Evolutionary conservation across 2,113 vertebrate species (phyloP).

Genomic region (Rhadina sibilatrix): DNA sequence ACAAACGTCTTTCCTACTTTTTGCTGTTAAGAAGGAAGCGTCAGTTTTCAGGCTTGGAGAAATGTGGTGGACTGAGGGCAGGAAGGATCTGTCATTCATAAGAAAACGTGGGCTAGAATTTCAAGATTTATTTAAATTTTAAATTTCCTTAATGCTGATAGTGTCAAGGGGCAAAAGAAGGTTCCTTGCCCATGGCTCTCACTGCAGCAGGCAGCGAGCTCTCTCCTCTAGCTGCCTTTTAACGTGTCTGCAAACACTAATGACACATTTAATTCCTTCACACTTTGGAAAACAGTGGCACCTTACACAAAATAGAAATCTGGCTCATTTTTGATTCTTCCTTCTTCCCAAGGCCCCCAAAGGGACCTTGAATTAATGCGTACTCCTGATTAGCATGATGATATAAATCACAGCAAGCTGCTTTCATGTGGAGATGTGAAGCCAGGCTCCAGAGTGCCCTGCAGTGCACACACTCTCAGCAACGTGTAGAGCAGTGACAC

Average conservation of each 20-base stretch:
- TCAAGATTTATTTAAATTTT: slow-evolving; percentile 28
- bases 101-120: not conserved
- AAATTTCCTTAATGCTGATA: not conserved
- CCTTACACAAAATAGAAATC: not conserved
- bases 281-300: slow-evolving; percentile 1
- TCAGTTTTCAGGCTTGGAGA: slow-evolving; percentile 51
- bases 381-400: not conserved
- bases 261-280: slow-evolving; percentile 25
- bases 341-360: not conserved
- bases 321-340: slow-evolving; percentile 26
- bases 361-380: not conserved
- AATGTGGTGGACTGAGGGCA: slow-evolving; percentile 40
- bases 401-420: not conserved
- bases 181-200: not conserved
- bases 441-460: not conserved
- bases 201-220: not conserved
- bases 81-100: slow-evolving; percentile 56
- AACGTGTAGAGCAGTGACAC: not conserved
- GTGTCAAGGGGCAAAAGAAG: not conserved
- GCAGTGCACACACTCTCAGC: not conserved
- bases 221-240: not conserved
- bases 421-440: not conserved
- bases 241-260: slow-evolving; percentile 13
- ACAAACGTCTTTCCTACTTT: slow-evolving; percentile 57
- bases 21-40: slow-evolving; percentile 55